Conservation (phyloP, 2,797 vertebrate genomes). For the Tarsius wallacei region DNA sequence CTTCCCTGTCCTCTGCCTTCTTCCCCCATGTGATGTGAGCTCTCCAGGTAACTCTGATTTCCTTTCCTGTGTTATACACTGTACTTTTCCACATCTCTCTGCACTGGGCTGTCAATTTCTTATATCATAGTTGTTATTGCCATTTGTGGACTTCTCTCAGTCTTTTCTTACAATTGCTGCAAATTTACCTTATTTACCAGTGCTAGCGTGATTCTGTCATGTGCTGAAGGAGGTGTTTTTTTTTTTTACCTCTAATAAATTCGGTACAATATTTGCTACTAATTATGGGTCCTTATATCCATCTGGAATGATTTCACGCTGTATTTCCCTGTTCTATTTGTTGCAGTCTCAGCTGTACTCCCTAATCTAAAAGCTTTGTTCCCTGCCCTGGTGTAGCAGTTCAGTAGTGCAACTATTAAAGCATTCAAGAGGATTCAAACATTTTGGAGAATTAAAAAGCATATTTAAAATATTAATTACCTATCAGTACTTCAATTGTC, state of each 20-base stretch:
- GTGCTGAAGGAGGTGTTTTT: slow-evolving; percentile 27
- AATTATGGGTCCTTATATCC: slow-evolving; percentile 4
- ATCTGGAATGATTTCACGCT: neutral
- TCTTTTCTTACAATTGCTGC: neutral
- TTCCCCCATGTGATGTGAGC: neutral
- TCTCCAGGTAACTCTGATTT: neutral
- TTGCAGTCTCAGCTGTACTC: neutral
- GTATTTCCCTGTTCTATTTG: slow-evolving; percentile 27
- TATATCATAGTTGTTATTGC: neutral
- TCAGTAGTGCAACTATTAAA: neutral
- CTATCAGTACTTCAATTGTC: neutral
- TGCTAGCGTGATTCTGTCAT: neutral
- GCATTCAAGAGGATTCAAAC: slow-evolving; percentile 54
- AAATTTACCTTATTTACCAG: neutral
- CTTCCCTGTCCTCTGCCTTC: neutral
- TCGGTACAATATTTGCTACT: neutral
- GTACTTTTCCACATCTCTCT: neutral
- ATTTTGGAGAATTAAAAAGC: slow-evolving; percentile 47
- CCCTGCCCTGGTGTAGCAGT: neutral
- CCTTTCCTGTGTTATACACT: neutral
- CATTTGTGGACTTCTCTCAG: neutral
- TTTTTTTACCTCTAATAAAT: neutral
- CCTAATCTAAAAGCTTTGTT: neutral
- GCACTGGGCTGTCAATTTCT: neutral
- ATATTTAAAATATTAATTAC: slow-evolving; percentile 67